These are phyloP conservation scores for Glyptemys insculpta DNA, from an alignment of 2,797 vertebrate genomes.

Conservation along the genomic window DNA sequence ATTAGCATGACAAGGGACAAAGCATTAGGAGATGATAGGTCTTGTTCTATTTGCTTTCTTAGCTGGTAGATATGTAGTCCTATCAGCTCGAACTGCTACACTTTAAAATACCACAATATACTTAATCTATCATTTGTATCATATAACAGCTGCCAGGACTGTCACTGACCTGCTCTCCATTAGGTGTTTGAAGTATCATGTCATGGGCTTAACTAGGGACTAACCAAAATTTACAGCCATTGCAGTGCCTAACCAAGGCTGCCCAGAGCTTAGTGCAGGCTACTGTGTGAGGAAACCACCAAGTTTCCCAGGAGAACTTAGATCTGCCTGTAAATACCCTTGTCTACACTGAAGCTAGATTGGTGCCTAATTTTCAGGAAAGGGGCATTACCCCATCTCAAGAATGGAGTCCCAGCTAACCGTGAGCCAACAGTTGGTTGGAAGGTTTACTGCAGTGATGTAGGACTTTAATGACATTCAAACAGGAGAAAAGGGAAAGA, in stretches of 20 bases:
- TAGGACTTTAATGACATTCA: background rate
- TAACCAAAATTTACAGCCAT: background rate
- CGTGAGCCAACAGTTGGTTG: background rate
- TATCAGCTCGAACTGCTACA: background rate
- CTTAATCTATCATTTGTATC: too few species aligned
- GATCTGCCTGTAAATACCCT: background rate
- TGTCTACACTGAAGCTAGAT: fast-evolving
- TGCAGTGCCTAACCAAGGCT: background rate
- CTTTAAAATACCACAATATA: too few species aligned
- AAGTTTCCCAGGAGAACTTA: background rate
- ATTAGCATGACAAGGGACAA: background rate
- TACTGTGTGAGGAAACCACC: background rate
- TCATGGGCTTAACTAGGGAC: background rate
- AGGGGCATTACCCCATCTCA: background rate
- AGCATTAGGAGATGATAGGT: background rate
- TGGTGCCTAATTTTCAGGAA: background rate
- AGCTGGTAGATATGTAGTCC: background rate
- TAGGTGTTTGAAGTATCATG: background rate
- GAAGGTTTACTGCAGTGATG: fast-evolving
- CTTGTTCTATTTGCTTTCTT: background rate
- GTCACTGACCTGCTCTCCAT: background rate
- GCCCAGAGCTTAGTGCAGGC: background rate
- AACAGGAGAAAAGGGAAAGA: background rate
- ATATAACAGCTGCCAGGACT: background rate
- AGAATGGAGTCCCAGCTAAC: background rate